Evolutionary conservation across 2,113 vertebrate genomes (phyloP).

Genomic region (Notarius lentiginosus): DNA sequence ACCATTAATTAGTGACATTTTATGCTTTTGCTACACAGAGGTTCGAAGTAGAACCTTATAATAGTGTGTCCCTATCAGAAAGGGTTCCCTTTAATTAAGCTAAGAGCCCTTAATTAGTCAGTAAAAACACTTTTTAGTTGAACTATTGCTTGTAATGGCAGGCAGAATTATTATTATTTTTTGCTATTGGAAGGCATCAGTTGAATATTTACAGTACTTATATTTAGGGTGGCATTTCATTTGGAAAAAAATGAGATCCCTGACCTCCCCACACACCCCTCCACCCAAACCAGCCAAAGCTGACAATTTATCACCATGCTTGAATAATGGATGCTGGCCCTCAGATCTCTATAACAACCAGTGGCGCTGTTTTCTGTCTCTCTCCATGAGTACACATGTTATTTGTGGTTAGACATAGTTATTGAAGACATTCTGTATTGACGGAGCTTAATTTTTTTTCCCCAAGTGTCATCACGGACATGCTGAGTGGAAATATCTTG

Average conservation of each 20-base stretch:
- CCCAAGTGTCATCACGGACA: not conserved
- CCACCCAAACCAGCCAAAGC: conserved; percentile 9
- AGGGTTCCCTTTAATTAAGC: not conserved
- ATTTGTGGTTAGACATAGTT: conserved; percentile 12
- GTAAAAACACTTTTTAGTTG: conserved; percentile 1
- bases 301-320: conserved; percentile 47
- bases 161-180: conserved; percentile 1
- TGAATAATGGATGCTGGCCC: conserved; percentile 12
- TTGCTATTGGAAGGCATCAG: conserved; percentile 24
- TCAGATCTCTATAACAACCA: conserved; percentile 54
- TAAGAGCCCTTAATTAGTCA: not conserved
- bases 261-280: not conserved
- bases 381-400: conserved; percentile 19
- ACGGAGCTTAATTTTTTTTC: not conserved
- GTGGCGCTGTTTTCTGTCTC: conserved; percentile 12
- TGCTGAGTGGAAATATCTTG: not conserved
- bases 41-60: not conserved
- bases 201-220: conserved; percentile 52
- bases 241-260: conserved; percentile 15
- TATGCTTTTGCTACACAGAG: not conserved
- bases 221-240: conserved; percentile 54
- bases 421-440: conserved; percentile 25
- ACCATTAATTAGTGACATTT: not conserved
- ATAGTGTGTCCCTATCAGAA: not conserved
- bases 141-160: conserved; percentile 24